Evolutionary conservation across 2,113 vertebrate genomes (phyloP), one percentile per base, ranked within the genome.

Genomic region (Cyphomyrus discorhynchus): DNA sequence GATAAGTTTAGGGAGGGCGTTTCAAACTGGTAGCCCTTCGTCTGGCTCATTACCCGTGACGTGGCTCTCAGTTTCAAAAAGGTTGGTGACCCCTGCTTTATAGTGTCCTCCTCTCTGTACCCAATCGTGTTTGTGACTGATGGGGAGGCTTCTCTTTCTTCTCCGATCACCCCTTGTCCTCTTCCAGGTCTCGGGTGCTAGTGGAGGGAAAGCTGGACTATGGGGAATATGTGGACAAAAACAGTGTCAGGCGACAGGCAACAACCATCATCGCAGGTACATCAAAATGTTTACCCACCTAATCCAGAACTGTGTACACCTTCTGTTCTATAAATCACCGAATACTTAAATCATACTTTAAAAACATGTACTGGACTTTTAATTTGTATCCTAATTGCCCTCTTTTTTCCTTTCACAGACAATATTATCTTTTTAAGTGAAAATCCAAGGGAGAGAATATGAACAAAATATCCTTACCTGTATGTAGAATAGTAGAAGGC

Each of bases 141-240:
- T 0, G 7, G 52, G 31, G 35, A 45, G 35, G 35, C 21, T 88
- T 66, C 9, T 45, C 39, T 88, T 24, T 58, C 31, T 49, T 86
- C 47, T 50, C 80, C 77, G 46, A 27, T 11, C n/a, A n/a, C n/a
- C 17, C 19, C 47, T 11, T 86, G 90, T 92, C 11, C 91, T 89
- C 11, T 91, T 86, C 56, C 90, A 99, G 98, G 56, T 92, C 98
- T 42, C 96, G 98, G 86, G 88, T 99, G 85, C 97, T 95, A 0
- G 97, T 99, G 45, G 98, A 99, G 94, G 98, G 98, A 8, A 99
- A 99, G 91, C 93, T 99, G 88, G 98, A 99, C 93, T 99, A 99
- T 11, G 98, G 98, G 0, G 98, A 99, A 93, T 99, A 99, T 2
- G 95, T 95, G 5, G 98, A 99, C 92, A 99, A 98, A 92, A 99